Percentiles rank a stretch among this genome's conserved stretches.
Evolutionary conservation across 1,140 invertebrate species (phyloP).

Genomic region (Harpegnathos saltator): DNA sequence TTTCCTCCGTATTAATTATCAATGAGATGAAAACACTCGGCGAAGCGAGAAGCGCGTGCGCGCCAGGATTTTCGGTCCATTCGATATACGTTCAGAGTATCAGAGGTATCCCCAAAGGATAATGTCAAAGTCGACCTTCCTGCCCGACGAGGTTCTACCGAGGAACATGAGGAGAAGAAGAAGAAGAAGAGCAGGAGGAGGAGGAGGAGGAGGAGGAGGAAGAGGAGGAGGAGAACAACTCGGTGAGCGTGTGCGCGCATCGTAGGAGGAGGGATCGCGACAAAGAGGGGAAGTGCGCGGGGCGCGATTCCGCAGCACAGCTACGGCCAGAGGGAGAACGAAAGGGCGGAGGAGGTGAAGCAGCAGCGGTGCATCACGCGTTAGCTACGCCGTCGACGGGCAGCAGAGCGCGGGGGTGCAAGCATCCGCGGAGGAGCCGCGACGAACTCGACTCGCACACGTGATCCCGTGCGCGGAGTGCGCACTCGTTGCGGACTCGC

Average conservation of each 20-base stretch:
- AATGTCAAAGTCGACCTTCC: too few relatives aligned
- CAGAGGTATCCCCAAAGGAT: too few relatives aligned
- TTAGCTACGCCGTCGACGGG: constrained; percentile 14
- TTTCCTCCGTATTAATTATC: too few relatives aligned
- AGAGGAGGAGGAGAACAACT: background rate
- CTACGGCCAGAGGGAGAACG: background rate
- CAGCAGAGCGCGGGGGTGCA: constrained; percentile 37
- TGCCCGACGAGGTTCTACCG: too few relatives aligned
- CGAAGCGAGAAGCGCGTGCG: too few relatives aligned
- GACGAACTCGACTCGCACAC: constrained; percentile 50
- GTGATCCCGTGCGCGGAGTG: constrained; percentile 66
- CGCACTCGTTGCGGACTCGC: constrained; percentile 61
- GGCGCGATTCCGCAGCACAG: constrained; percentile 22
- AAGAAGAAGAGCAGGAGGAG: constrained; percentile 17
- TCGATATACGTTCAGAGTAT: too few relatives aligned
- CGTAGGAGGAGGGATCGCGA: background rate
- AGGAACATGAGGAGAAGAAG: background rate
- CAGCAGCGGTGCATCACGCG: constrained; percentile 16
- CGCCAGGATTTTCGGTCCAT: too few relatives aligned
- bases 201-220: background rate
- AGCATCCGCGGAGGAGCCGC: constrained; percentile 43
- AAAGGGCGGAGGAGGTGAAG: constrained; percentile 12
- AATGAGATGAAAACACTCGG: too few relatives aligned
- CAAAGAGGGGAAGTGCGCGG: background rate
- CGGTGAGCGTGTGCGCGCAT: too few relatives aligned